A percentile compares a stretch with the other conserved stretches of the same genome.
These are phyloP conservation scores for Zoanthus sociatus DNA, from an alignment of 92 coral and sea anemone species.

Conservation along the genomic window DNA sequence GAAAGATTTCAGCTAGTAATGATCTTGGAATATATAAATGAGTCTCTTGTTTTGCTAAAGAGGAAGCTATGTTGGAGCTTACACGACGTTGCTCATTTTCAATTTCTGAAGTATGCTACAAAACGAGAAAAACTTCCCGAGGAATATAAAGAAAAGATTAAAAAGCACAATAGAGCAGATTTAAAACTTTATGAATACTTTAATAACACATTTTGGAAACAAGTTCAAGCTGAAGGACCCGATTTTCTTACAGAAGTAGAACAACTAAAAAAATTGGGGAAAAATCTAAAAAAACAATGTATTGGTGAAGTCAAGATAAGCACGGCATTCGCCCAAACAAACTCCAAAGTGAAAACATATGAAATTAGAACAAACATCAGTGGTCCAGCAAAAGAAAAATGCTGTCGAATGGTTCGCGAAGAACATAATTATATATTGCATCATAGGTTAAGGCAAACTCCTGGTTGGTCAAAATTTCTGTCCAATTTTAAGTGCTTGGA, in stretches of 20 bases:
- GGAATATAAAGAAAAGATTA: conserved; percentile 20
- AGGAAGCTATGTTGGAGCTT: conserved; percentile 40
- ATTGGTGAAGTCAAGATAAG: neutral
- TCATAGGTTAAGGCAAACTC: conserved; percentile 34
- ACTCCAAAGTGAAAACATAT: conserved; percentile 21
- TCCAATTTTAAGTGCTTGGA: neutral
- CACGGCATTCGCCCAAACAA: neutral
- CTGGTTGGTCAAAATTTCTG: conserved; percentile 17
- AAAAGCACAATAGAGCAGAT: neutral
- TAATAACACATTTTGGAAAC: conserved; percentile 29
- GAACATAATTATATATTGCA: conserved; percentile 13
- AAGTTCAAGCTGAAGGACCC: conserved; percentile 10
- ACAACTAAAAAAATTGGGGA: neutral
- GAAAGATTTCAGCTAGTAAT: conserved; percentile 29
- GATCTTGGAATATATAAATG: conserved; percentile 27
- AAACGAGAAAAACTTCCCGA: conserved; percentile 1
- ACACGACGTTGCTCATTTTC: conserved; percentile 36
- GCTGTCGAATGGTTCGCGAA: conserved; percentile 36
- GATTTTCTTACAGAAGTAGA: conserved; percentile 1
- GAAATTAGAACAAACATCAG: conserved; percentile 15
- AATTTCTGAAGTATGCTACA: conserved; percentile 28
- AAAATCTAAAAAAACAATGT: neutral
- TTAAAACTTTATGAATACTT: conserved; percentile 24
- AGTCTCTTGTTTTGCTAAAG: conserved; percentile 27
- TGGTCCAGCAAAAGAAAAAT: neutral